These are phyloP conservation scores for Tragelaphus imberbis DNA, from an alignment of 2,113 vertebrate species.

Conservation along the genomic window DNA sequence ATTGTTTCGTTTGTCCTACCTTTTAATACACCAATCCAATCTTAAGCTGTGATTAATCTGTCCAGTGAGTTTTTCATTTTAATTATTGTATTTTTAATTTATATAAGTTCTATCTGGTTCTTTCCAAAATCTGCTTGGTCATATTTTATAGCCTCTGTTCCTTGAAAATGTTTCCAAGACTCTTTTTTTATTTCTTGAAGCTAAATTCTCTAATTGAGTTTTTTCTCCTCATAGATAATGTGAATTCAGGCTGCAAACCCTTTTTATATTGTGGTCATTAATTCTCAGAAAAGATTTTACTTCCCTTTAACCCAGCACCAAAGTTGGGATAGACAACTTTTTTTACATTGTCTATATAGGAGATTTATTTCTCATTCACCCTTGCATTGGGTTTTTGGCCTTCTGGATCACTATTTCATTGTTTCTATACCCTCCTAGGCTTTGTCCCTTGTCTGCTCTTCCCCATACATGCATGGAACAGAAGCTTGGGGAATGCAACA, in stretches of 20 bases:
- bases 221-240: background rate
- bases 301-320: background rate
- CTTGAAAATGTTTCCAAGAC: conserved; percentile 23
- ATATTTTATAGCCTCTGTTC: conserved; percentile 24
- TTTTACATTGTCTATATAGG: background rate
- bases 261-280: background rate
- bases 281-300: background rate
- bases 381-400: background rate
- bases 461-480: background rate
- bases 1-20: background rate
- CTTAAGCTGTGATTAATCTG: conserved; percentile 27
- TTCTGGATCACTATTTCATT: background rate
- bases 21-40: background rate
- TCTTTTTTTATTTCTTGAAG: conserved; percentile 34
- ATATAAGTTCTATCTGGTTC: background rate
- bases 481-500: background rate
- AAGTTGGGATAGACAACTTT: background rate
- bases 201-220: conserved; percentile 6
- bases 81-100: conserved; percentile 32
- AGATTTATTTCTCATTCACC: conserved; percentile 2
- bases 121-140: background rate
- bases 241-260: background rate
- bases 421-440: background rate
- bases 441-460: background rate
- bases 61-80: conserved; percentile 40